Evolutionary conservation across 2,113 vertebrate species (phyloP).

Genomic region (Eonycteris spelaea): DNA sequence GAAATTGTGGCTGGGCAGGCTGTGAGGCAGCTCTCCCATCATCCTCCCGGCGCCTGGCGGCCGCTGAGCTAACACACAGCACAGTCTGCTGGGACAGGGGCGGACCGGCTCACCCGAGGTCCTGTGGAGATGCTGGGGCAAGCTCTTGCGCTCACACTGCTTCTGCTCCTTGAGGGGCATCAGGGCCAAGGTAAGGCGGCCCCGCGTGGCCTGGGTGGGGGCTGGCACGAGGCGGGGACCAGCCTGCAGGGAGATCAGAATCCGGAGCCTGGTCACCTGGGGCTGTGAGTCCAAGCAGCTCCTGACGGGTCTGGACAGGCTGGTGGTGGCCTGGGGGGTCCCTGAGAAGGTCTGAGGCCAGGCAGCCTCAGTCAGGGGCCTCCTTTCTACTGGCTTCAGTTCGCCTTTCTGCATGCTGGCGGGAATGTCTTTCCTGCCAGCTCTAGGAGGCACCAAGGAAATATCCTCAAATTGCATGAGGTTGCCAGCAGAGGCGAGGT

Average conservation of each 20-base stretch:
- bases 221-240: background rate
- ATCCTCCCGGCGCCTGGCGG: accelerated
- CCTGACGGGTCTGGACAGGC: background rate
- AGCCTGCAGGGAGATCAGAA: background rate
- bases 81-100: background rate
- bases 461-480: background rate
- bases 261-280: background rate
- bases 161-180: background rate
- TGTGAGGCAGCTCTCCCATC: background rate
- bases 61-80: background rate
- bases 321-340: too few species aligned
- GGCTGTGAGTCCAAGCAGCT: background rate
- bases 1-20: constrained; percentile 61
- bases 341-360: background rate
- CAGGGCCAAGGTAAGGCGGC: constrained; percentile 55
- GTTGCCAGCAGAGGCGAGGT: background rate
- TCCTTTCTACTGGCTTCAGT: background rate
- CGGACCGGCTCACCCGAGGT: background rate
- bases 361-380: background rate
- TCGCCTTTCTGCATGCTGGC: background rate
- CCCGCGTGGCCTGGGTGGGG: background rate
- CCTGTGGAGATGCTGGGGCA: constrained; percentile 26
- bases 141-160: background rate
- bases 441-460: background rate
- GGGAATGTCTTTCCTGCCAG: background rate